Percentiles rank a stretch among this genome's conserved stretches.
These are phyloP conservation scores for Brachyrhaphis roseni DNA, from an alignment of 2,797 vertebrate species.

Conservation along the genomic window DNA sequence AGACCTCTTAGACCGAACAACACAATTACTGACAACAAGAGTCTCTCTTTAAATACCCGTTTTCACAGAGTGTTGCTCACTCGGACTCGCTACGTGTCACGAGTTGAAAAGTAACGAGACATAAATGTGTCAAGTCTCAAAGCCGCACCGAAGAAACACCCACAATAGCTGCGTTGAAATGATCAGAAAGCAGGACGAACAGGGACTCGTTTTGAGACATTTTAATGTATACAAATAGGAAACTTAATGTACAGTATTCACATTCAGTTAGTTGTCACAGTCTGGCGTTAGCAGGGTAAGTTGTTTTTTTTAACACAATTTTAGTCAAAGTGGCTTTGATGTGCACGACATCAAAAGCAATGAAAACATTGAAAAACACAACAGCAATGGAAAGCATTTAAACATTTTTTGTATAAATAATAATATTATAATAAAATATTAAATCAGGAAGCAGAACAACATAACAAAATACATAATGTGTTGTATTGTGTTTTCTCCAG, in stretches of 20 bases:
- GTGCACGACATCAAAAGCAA: neutral
- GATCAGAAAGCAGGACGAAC: constrained; percentile 7
- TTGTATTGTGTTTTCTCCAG: neutral
- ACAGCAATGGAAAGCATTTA: neutral
- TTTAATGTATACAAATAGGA: constrained; percentile 74
- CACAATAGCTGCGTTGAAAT: neutral
- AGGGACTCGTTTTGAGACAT: constrained; percentile 54
- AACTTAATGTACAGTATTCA: constrained; percentile 60
- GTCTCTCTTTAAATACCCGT: constrained; percentile 5
- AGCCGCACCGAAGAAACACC: neutral
- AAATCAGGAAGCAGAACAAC: neutral
- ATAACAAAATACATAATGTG: neutral
- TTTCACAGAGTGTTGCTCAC: constrained; percentile 6
- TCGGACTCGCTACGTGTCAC: neutral
- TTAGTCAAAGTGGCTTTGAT: neutral
- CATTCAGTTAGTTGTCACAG: constrained; percentile 49
- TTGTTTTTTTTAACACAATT: constrained; percentile 6
- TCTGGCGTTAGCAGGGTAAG: constrained; percentile 25
- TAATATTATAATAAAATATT: neutral
- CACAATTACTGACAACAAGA: constrained; percentile 16
- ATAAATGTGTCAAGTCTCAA: neutral
- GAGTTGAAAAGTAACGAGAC: neutral
- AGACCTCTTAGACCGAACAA: constrained; percentile 21
- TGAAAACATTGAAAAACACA: constrained; percentile 1
- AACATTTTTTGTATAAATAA: too few species aligned